phyloP scores from a whole-genome alignment of 2,888 invertebrate species.

The Idaea aversata region DNA sequence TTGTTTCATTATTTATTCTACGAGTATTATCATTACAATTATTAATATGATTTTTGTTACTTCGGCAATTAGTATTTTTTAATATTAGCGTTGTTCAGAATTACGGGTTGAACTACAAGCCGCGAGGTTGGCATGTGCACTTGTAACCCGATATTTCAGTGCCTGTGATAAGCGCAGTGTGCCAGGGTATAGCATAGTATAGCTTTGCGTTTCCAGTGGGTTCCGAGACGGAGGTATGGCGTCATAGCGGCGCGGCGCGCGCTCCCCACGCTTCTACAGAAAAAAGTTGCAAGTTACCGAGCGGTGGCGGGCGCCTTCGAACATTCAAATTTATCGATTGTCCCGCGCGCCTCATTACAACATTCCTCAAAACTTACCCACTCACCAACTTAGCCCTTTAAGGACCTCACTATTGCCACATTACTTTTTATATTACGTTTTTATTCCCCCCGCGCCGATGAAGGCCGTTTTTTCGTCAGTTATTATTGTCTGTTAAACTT shows the following conservation, averaged over 20 bases:
- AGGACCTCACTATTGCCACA: conserved; percentile 65
- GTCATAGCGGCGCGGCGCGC: conserved; percentile 59
- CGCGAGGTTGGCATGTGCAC: no score
- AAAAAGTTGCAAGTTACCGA: conserved; percentile 77
- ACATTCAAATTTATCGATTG: conserved; percentile 81
- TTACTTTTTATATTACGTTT: conserved; percentile 54
- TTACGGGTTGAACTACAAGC: no score
- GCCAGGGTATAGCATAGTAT: conserved; percentile 12
- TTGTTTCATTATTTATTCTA: no score
- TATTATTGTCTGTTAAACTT: conserved; percentile 80
- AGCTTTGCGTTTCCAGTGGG: conserved; percentile 29
- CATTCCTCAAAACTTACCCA: conserved; percentile 77
- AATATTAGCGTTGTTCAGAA: no score
- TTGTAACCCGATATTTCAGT: background rate
- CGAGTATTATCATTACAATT: no score
- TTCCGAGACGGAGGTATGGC: conserved; percentile 46
- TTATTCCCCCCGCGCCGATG: conserved; percentile 51
- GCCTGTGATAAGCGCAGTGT: background rate
- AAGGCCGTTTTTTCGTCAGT: conserved; percentile 74
- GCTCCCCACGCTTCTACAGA: conserved; percentile 64
- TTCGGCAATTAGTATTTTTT: no score
- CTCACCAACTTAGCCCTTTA: conserved; percentile 76
- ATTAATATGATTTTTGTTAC: no score
- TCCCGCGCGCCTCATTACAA: conserved; percentile 75
- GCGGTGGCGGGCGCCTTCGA: conserved; percentile 67